These are phyloP conservation scores for Eucidaris tribuloides DNA, from an alignment of 35 echinoderm and acorn worm genomes.

Conservation along the genomic window DNA sequence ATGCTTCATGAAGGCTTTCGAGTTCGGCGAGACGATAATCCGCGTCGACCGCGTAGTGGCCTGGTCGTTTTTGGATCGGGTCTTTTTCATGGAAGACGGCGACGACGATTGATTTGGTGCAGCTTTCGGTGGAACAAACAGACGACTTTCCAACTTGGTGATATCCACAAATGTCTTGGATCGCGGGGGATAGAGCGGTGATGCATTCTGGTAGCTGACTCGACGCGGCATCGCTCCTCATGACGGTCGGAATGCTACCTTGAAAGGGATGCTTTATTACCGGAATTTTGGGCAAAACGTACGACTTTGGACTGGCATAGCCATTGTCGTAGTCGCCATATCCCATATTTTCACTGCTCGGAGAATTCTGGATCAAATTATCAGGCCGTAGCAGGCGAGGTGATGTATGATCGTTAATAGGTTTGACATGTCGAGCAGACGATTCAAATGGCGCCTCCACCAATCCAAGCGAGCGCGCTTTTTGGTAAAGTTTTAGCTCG, in stretches of 20 bases:
- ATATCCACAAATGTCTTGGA: not conserved
- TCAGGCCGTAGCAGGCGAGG: not conserved
- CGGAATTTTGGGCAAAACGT: not conserved
- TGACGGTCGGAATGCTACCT: constrained; percentile 7
- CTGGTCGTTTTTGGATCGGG: not conserved
- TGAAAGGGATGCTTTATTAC: constrained; percentile 11
- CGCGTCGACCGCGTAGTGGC: not conserved
- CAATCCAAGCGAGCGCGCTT: not conserved
- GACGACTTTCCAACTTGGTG: not conserved
- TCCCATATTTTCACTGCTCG: not conserved
- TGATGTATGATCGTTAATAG: not conserved
- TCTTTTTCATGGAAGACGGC: not conserved
- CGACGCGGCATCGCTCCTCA: not conserved
- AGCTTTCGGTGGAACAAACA: not conserved
- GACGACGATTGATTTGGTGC: not conserved
- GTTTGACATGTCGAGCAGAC: not conserved
- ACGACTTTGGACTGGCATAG: not conserved
- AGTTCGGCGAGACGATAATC: constrained; percentile 16
- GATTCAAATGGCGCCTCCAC: not conserved
- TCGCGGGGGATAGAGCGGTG: not conserved
- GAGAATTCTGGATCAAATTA: not conserved
- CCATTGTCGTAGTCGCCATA: not conserved
- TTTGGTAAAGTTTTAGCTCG: not conserved
- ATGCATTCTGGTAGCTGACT: constrained; percentile 1
- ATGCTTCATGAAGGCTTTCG: not conserved